phyloP scores from a whole-genome alignment of 2,888 invertebrate genomes.

The Cinara cedri region DNA sequence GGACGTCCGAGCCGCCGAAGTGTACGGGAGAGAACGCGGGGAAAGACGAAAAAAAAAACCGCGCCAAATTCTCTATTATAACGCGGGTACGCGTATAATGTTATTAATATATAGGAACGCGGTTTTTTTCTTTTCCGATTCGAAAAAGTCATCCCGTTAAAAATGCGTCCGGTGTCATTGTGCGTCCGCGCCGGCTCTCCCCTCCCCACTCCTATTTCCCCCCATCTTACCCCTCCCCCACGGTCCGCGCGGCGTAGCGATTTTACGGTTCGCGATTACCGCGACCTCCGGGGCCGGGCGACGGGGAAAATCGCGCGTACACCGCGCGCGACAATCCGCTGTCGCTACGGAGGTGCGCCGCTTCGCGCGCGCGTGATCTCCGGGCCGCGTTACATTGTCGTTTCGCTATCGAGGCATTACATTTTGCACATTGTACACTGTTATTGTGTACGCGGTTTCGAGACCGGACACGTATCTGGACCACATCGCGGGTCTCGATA shows the following conservation, averaged over 20 bases:
- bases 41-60: too few species aligned
- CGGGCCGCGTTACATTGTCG: too few species aligned
- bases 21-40: too few species aligned
- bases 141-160: slow-evolving; percentile 52
- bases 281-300: neutral
- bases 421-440: neutral
- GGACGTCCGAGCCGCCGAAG: neutral
- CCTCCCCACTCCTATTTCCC: neutral
- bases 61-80: too few species aligned
- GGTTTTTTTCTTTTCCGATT: slow-evolving; percentile 8
- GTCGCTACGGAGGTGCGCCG: neutral
- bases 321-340: neutral
- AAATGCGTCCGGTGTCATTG: slow-evolving; percentile 52
- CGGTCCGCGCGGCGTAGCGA: neutral
- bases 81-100: too few species aligned
- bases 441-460: neutral
- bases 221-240: neutral
- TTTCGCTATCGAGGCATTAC: too few species aligned
- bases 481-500: neutral
- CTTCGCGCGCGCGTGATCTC: neutral
- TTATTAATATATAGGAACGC: too few species aligned
- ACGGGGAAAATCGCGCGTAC: slow-evolving; percentile 25
- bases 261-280: slow-evolving; percentile 45
- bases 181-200: neutral
- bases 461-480: neutral